These are phyloP conservation scores for Eristalinus sepulchralis DNA, from an alignment of 2,888 invertebrate genomes.

Conservation along the genomic window DNA sequence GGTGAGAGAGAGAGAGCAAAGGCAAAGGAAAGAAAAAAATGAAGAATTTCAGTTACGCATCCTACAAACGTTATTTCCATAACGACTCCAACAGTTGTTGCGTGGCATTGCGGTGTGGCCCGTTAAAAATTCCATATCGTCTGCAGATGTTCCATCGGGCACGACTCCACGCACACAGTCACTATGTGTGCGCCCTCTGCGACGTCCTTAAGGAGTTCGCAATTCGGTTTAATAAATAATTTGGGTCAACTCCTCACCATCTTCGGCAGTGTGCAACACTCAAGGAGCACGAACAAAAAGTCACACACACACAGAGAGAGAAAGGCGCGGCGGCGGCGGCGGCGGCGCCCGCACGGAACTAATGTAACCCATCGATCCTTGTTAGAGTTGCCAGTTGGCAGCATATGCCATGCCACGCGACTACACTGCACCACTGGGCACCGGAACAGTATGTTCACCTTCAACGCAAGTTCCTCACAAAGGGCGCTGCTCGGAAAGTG, in stretches of 20 bases:
- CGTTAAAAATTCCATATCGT: slow-evolving; percentile 66
- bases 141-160: slow-evolving; percentile 58
- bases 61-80: slow-evolving; percentile 43
- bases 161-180: neutral
- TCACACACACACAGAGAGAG: neutral
- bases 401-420: slow-evolving; percentile 69
- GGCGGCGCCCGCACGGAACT: neutral
- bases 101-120: slow-evolving; percentile 49
- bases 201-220: slow-evolving; percentile 38
- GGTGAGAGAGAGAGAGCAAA: neutral
- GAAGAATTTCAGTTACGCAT: slow-evolving; percentile 40
- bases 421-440: slow-evolving; percentile 28
- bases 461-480: slow-evolving; percentile 23
- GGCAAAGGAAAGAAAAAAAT: neutral
- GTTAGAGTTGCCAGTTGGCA: slow-evolving; percentile 39
- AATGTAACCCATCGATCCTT: slow-evolving; percentile 56
- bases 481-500: slow-evolving; percentile 21
- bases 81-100: slow-evolving; percentile 69
- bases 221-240: slow-evolving; percentile 63
- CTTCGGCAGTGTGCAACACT: slow-evolving; percentile 38
- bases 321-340: too few species aligned
- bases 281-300: slow-evolving; percentile 10
- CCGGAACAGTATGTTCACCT: slow-evolving; percentile 34
- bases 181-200: neutral
- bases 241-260: slow-evolving; percentile 58